phyloP scores from a whole-genome alignment of 2,888 invertebrate species.

The Drosophila peninsularis region DNA sequence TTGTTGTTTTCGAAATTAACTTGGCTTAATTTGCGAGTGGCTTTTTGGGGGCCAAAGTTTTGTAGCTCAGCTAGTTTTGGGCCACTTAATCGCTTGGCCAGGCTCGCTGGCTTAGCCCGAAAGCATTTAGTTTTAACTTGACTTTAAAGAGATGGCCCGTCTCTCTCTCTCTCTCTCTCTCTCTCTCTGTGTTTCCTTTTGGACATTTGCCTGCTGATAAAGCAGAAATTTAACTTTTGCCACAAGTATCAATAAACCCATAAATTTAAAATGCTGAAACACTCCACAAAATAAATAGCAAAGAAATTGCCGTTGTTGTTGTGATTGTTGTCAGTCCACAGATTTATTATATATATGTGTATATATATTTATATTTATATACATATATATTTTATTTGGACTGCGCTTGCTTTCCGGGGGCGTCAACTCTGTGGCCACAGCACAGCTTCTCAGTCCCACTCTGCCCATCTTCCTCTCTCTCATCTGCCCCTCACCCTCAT shows the following conservation, averaged over 20 bases:
- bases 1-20: constrained; percentile 50
- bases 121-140: constrained; percentile 22
- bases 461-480: not conserved
- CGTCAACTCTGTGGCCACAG: constrained; percentile 47
- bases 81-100: constrained; percentile 42
- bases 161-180: not conserved
- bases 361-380: constrained; percentile 12
- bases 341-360: constrained; percentile 21
- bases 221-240: constrained; percentile 39
- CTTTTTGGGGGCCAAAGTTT: constrained; percentile 29
- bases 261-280: constrained; percentile 50
- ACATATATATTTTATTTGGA: constrained; percentile 37
- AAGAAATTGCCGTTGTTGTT: constrained; percentile 28
- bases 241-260: constrained; percentile 73
- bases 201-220: constrained; percentile 41
- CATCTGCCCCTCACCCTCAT: no score
- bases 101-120: constrained; percentile 18
- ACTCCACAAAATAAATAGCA: constrained; percentile 15
- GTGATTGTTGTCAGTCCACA: constrained; percentile 35
- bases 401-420: constrained; percentile 41
- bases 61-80: constrained; percentile 13
- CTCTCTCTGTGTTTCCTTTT: not conserved
- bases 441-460: not conserved
- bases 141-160: not conserved
- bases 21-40: constrained; percentile 57